Percentiles rank a stretch among this genome's conserved stretches.
phyloP scores from a whole-genome alignment of 2,888 invertebrate species.

The Andrena trimmerana region DNA sequence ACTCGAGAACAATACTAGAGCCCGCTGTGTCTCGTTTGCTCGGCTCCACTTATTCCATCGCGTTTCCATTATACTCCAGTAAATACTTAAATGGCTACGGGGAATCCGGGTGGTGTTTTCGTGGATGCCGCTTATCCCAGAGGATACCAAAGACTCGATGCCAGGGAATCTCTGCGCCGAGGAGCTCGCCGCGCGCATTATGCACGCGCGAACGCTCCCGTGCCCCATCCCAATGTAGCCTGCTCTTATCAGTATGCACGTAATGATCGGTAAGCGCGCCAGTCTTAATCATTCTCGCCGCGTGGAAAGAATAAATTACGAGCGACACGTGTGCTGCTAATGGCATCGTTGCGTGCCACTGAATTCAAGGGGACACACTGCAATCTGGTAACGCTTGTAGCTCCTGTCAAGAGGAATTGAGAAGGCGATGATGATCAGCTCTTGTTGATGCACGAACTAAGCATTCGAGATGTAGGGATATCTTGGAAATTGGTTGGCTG shows the following conservation, averaged over 20 bases:
- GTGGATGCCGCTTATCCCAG: background rate
- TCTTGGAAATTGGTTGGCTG: background rate
- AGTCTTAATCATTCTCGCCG: constrained; percentile 45
- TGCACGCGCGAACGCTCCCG: background rate
- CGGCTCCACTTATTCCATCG: constrained; percentile 30
- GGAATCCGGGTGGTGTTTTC: background rate
- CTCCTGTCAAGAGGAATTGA: background rate
- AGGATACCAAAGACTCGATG: background rate
- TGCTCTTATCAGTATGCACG: constrained; percentile 41
- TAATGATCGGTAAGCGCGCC: constrained; percentile 24
- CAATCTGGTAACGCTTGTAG: constrained; percentile 31
- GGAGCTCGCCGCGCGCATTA: constrained; percentile 4
- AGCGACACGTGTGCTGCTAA: constrained; percentile 41
- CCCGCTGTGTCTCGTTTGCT: background rate
- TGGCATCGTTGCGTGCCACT: constrained; percentile 50
- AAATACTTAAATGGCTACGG: constrained; percentile 12
- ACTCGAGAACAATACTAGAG: constrained; percentile 16
- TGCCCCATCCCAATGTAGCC: constrained; percentile 27
- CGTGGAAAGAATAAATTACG: constrained; percentile 61
- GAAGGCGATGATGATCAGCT: background rate
- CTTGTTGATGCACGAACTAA: background rate
- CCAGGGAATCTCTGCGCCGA: background rate
- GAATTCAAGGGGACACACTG: constrained; percentile 32
- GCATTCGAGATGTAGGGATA: background rate
- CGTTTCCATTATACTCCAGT: constrained; percentile 27